Evolutionary conservation across 2,888 invertebrate species (phyloP).

Genomic region (Apamea monoglypha): DNA sequence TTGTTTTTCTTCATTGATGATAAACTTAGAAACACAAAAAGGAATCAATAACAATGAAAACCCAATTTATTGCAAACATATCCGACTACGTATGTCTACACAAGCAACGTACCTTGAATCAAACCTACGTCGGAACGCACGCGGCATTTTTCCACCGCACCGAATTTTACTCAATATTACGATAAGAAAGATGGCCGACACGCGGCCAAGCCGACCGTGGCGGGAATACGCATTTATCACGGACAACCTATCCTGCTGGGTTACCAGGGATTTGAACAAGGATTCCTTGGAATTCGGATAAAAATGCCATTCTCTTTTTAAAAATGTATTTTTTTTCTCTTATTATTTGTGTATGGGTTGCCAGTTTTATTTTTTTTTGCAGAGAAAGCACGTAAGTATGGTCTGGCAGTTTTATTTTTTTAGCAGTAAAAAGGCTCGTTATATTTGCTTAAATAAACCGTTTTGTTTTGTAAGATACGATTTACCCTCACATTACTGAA

Average conservation of each 20-base stretch:
- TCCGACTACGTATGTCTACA: not conserved
- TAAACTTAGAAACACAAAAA: not conserved
- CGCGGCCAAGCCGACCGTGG: conserved; percentile 62
- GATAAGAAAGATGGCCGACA: conserved; percentile 67
- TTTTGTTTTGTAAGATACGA: conserved; percentile 27
- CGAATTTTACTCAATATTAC: conserved; percentile 59
- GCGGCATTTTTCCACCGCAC: conserved; percentile 47
- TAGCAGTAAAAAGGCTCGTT: not conserved
- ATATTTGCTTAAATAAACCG: conserved; percentile 55
- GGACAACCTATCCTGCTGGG: conserved; percentile 54
- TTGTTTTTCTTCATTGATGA: not conserved
- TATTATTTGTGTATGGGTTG: conserved; percentile 4
- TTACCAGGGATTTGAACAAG: conserved; percentile 57
- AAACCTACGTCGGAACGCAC: conserved; percentile 25
- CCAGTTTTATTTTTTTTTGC: conserved; percentile 22
- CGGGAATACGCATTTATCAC: conserved; percentile 68
- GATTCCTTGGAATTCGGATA: conserved; percentile 52
- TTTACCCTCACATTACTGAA: conserved; percentile 17
- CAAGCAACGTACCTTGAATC: conserved; percentile 32
- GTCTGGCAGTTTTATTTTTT: conserved; percentile 35
- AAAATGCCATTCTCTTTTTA: conserved; percentile 54
- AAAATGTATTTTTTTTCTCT: conserved; percentile 13
- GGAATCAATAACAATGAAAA: not conserved
- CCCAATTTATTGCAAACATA: conserved; percentile 15
- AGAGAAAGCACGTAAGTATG: not conserved